Percentiles rank a stretch among this genome's conserved stretches.
Evolutionary conservation across 2,888 invertebrate genomes (phyloP).

Genomic region (Crioceris asparagi): DNA sequence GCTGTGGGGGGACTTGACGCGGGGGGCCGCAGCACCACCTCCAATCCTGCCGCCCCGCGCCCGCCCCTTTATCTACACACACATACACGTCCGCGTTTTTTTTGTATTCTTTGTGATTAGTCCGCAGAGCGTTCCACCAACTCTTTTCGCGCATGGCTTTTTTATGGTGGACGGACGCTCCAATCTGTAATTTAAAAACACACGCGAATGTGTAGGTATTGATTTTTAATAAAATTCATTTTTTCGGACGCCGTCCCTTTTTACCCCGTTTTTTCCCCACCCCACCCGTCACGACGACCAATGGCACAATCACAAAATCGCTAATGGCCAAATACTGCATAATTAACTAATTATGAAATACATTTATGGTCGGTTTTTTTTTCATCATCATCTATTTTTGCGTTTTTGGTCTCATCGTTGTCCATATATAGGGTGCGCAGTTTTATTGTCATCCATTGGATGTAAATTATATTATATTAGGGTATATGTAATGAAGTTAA

Average conservation of each 20-base stretch:
- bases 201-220: slow-evolving; percentile 37
- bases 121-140: slow-evolving; percentile 38
- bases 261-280: too few relatives aligned
- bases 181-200: slow-evolving; percentile 41
- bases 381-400: slow-evolving; percentile 28
- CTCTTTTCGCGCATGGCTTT: slow-evolving; percentile 41
- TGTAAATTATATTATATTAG: slow-evolving; percentile 29
- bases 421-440: too few relatives aligned
- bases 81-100: slow-evolving; percentile 36
- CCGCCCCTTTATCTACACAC: slow-evolving; percentile 18
- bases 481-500: slow-evolving; percentile 22
- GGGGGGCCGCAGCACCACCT: slow-evolving; percentile 16
- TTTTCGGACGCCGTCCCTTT: slow-evolving; percentile 40
- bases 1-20: too few relatives aligned
- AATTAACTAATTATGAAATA: slow-evolving; percentile 40
- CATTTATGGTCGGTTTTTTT: slow-evolving; percentile 34
- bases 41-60: slow-evolving; percentile 20
- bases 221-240: slow-evolving; percentile 42
- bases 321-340: slow-evolving; percentile 38
- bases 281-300: too few relatives aligned
- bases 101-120: slow-evolving; percentile 42
- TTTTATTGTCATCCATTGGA: slow-evolving; percentile 7
- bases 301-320: too few relatives aligned
- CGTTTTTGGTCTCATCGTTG: too few relatives aligned
- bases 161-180: slow-evolving; percentile 38